Evolutionary conservation across 1,140 invertebrate species (phyloP), one percentile per base, ranked within the genome.

Genomic region (Philopotamus ludificatus): DNA sequence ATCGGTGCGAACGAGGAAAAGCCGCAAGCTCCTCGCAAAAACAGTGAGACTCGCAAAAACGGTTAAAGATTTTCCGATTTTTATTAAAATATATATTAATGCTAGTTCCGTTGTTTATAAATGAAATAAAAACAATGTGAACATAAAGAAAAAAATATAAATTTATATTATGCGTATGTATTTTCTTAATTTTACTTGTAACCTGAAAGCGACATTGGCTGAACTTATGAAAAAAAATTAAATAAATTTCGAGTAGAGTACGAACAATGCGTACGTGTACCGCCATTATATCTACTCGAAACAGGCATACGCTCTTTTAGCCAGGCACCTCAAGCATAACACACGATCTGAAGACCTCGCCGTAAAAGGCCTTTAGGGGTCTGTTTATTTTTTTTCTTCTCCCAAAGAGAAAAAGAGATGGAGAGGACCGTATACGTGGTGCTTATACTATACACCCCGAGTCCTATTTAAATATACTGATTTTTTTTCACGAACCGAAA

Each of bases 11-110:
- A 63, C 28, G 45, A 63, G 62, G 51, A 57, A 68, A 25, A 25
- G 58, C 59, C 63, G 55, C 63, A 62, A 49, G 39, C 67, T 68
- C 65, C 65, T 62, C 67, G 65, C 65, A 57, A 50, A 62, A 68
- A 63, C 61, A 63, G 61, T 49, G 61, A 62, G 50, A 45, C 18
- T 16, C 2, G 21, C 22, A 25, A 22, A 42, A 10, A 26, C 28
- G 39, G n/a, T 47, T 45, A 21, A 3, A 44, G 34, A 15, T 20
- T 9, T n/a, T n/a, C n/a, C n/a, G n/a, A n/a, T n/a, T n/a, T n/a
- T n/a, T n/a, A n/a, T n/a, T n/a, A n/a, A n/a, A n/a, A n/a, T n/a
- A n/a, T n/a, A n/a, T n/a, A n/a, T n/a, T n/a, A n/a, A n/a, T 15
- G 42, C 3, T 44, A 3, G 12, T 3, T 3, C 12, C 12, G n/a